phyloP scores from a whole-genome alignment of 1,140 invertebrate species.

The Zaprionus vittiger region DNA sequence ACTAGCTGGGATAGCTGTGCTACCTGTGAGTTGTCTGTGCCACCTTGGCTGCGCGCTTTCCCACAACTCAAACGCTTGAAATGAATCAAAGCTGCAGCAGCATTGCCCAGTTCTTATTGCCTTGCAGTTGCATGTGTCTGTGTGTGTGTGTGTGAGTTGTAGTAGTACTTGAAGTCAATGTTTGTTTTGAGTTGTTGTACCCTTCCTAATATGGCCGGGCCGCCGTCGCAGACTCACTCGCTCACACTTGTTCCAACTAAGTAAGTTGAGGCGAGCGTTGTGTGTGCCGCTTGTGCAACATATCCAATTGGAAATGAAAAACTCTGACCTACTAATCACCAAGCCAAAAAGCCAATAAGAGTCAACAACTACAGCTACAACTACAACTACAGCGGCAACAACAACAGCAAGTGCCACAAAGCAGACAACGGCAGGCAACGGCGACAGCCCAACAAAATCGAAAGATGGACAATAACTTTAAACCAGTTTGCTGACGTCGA shows the following conservation, averaged over 20 bases:
- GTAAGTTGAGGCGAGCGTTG: conserved; percentile 44
- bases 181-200: conserved; percentile 62
- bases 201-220: conserved; percentile 74
- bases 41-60: conserved; percentile 54
- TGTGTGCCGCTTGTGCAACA: conserved; percentile 70
- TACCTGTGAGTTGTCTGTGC: background rate
- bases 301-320: conserved; percentile 82
- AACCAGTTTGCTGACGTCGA: conserved; percentile 71
- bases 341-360: conserved; percentile 82
- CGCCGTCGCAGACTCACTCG: conserved; percentile 55
- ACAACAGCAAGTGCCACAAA: conserved; percentile 51
- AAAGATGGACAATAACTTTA: conserved; percentile 83
- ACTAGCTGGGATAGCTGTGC: conserved; percentile 20
- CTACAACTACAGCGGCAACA: conserved; percentile 38
- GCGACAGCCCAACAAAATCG: conserved; percentile 73
- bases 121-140: conserved; percentile 55
- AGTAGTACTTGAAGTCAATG: conserved; percentile 51
- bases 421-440: conserved; percentile 43
- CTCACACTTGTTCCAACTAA: conserved; percentile 34
- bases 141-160: conserved; percentile 28
- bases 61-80: conserved; percentile 58
- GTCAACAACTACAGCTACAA: conserved; percentile 65
- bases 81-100: conserved; percentile 61
- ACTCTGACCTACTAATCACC: conserved; percentile 82
- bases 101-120: conserved; percentile 70